Conservation (phyloP, 1,140 invertebrate species). For the Lordiphosa mommai region DNA sequence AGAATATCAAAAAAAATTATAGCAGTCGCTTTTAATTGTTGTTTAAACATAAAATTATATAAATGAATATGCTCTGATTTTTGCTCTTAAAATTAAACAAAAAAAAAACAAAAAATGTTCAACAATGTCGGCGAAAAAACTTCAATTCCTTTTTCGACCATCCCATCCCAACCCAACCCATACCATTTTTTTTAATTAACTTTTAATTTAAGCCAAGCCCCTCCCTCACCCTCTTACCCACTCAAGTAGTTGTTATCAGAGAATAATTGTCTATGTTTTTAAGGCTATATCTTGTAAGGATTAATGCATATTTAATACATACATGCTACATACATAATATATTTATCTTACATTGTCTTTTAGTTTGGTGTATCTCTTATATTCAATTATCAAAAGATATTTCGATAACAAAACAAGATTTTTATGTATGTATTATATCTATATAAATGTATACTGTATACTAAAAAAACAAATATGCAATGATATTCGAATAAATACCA, state of each 20-base stretch:
- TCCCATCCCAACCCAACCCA: conserved; percentile 14
- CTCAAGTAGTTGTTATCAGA: conserved; percentile 46
- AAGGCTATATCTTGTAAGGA: conserved; percentile 55
- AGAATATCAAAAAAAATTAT: conserved; percentile 20
- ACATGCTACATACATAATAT: conserved; percentile 31
- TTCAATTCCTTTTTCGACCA: conserved; percentile 40
- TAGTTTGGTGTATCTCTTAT: conserved; percentile 38
- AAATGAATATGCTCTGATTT: conserved; percentile 46
- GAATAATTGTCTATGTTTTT: conserved; percentile 45
- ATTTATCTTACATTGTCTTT: conserved; percentile 39
- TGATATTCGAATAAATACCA: conserved; percentile 71
- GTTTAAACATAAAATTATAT: conserved; percentile 35
- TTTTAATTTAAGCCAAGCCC: conserved; percentile 39
- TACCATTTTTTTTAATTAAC: conserved; percentile 40
- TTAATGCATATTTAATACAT: conserved; percentile 54
- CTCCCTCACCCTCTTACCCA: not conserved
- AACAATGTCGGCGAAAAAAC: conserved; percentile 32
- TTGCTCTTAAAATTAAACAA: conserved; percentile 32
- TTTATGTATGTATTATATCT: conserved; percentile 69
- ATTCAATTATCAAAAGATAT: conserved; percentile 24
- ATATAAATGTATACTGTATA: conserved; percentile 58
- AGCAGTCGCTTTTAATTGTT: conserved; percentile 63
- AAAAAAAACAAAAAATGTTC: conserved; percentile 2
- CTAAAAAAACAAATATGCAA: conserved; percentile 71
- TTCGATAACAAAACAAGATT: conserved; percentile 30